phyloP scores from a whole-genome alignment of 2,797 vertebrate genomes.

The Characodon lateralis region DNA sequence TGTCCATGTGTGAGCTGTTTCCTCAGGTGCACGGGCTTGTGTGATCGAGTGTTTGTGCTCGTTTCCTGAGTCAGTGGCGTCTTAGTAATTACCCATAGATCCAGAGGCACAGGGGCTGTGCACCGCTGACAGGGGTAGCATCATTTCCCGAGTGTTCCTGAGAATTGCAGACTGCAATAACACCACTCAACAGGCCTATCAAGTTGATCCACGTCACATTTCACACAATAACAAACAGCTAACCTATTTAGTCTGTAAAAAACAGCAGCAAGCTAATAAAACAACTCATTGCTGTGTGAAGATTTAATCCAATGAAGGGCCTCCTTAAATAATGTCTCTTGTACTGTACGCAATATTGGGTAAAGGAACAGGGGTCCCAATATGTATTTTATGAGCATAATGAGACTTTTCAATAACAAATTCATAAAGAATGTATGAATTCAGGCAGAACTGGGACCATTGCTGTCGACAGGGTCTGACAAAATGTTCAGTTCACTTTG shows the following conservation, averaged over 20 bases:
- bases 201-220: constrained; percentile 79
- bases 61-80: constrained; percentile 80
- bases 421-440: constrained; percentile 83
- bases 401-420: constrained; percentile 79
- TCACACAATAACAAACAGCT: constrained; percentile 65
- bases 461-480: constrained; percentile 38
- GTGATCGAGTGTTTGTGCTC: constrained; percentile 35
- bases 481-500: constrained; percentile 57
- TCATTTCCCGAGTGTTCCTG: constrained; percentile 70
- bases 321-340: constrained; percentile 67
- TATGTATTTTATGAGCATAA: constrained; percentile 76
- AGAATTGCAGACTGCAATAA: constrained; percentile 79
- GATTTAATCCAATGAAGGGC: constrained; percentile 75
- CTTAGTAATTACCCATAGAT: constrained; percentile 78
- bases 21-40: constrained; percentile 16
- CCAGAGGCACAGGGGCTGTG: constrained; percentile 59
- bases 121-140: constrained; percentile 62
- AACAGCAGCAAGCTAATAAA: constrained; percentile 76
- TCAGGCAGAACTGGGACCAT: constrained; percentile 38
- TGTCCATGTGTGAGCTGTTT: constrained; percentile 10
- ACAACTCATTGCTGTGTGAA: constrained; percentile 65
- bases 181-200: constrained; percentile 78
- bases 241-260: constrained; percentile 79
- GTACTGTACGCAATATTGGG: constrained; percentile 60
- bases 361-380: constrained; percentile 70